These are phyloP conservation scores for Siphlonurus alternatus DNA, from an alignment of 2,888 invertebrate species.

Conservation along the genomic window DNA sequence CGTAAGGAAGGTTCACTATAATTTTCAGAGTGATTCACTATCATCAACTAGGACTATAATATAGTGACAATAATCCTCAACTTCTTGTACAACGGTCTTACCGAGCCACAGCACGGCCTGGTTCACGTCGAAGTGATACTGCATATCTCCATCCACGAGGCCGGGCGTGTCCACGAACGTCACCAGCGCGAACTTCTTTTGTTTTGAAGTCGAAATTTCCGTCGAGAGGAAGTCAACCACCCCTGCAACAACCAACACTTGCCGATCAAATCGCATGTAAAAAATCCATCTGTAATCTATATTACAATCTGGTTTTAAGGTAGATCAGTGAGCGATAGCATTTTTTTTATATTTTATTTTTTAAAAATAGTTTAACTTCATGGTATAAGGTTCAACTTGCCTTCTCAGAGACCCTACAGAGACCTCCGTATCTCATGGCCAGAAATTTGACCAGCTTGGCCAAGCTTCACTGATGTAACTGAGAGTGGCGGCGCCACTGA, in stretches of 20 bases:
- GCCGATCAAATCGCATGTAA: background rate
- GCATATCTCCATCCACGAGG: conserved; percentile 39
- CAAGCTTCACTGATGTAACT: no score
- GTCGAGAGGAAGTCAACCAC: conserved; percentile 35
- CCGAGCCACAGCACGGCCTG: conserved; percentile 35
- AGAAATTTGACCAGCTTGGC: no score
- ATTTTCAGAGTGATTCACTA: background rate
- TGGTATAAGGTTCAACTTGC: no score
- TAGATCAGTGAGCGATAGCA: no score
- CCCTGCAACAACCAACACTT: conserved; percentile 25
- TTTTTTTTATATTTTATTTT: no score
- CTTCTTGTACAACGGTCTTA: conserved; percentile 20
- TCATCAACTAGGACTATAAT: background rate
- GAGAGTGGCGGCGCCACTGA: no score
- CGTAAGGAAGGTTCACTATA: no score
- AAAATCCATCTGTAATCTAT: background rate
- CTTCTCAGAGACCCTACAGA: no score
- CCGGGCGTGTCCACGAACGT: conserved; percentile 41
- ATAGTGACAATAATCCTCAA: background rate
- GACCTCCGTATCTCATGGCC: no score
- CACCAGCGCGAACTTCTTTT: conserved; percentile 36
- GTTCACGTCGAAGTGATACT: conserved; percentile 39
- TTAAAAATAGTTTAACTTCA: no score
- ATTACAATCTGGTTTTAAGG: no score
- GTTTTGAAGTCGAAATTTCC: conserved; percentile 36